Evolutionary conservation across 1,140 invertebrate genomes (phyloP).

Genomic region (Berghia stephanieae): DNA sequence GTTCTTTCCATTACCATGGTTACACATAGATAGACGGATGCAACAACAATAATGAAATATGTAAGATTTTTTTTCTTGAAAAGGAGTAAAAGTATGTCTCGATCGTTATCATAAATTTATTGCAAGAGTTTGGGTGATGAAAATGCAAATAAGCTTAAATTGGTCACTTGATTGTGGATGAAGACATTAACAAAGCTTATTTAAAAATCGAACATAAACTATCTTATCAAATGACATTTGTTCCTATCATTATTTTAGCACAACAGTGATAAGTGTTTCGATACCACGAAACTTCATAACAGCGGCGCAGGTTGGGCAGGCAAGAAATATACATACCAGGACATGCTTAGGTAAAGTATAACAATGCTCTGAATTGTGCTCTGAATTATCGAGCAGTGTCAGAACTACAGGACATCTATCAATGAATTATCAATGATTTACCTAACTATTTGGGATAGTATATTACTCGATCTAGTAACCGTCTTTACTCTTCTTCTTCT

Average conservation of each 20-base stretch:
- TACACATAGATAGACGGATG: not conserved
- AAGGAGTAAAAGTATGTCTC: not conserved
- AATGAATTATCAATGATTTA: no score
- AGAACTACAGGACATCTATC: no score
- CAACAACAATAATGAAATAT: not conserved
- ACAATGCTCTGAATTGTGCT: no score
- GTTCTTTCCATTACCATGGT: not conserved
- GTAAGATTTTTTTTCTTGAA: not conserved
- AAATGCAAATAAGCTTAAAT: not conserved
- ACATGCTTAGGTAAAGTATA: slow-evolving; percentile 43
- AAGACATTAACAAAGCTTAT: not conserved
- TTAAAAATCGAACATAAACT: not conserved
- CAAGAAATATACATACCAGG: slow-evolving; percentile 42
- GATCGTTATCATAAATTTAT: not conserved
- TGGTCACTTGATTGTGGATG: not conserved
- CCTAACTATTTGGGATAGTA: no score
- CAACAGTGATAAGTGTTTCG: slow-evolving; percentile 60
- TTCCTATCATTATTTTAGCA: slow-evolving; percentile 1
- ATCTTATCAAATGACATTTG: no score
- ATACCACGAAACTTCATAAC: slow-evolving; percentile 51
- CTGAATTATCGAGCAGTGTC: no score
- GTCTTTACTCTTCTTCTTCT: no score
- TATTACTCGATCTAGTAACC: no score
- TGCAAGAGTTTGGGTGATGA: not conserved
- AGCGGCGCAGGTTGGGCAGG: slow-evolving; percentile 64